These are phyloP conservation scores for Periplaneta americana DNA, from an alignment of 1,140 invertebrate genomes.

Conservation along the genomic window DNA sequence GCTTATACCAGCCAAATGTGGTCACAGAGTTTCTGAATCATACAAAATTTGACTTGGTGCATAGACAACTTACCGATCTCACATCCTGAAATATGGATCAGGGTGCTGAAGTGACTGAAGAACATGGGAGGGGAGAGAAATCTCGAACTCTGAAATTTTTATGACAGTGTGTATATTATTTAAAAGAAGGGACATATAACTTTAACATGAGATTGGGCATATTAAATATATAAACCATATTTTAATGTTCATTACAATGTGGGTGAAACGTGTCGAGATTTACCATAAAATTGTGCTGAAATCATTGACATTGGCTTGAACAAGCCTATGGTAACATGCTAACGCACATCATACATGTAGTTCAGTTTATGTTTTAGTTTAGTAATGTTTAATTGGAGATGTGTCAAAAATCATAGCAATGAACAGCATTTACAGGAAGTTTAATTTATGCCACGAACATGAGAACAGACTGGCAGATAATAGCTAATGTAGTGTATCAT, in stretches of 20 bases:
- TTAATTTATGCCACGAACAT: neutral
- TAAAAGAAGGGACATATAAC: neutral
- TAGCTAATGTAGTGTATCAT: neutral
- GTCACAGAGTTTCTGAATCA: neutral
- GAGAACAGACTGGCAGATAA: neutral
- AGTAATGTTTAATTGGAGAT: too few relatives aligned
- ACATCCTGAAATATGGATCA: neutral
- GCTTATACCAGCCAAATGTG: neutral
- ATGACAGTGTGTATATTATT: neutral
- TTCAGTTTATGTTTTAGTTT: neutral
- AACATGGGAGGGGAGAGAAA: neutral
- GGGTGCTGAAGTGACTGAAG: neutral
- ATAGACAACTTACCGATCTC: neutral
- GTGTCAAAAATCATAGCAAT: neutral
- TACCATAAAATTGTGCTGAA: neutral
- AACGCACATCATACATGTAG: neutral
- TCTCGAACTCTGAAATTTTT: neutral
- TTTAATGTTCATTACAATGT: neutral
- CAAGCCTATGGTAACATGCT: neutral
- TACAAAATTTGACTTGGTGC: neutral
- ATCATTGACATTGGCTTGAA: neutral
- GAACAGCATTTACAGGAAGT: neutral
- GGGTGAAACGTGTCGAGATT: neutral
- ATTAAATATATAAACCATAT: neutral
- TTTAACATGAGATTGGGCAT: neutral